Evolutionary conservation across 2,797 vertebrate genomes (phyloP), one percentile per base, ranked within the genome.

Genomic region (Gobio occitaniae): DNA sequence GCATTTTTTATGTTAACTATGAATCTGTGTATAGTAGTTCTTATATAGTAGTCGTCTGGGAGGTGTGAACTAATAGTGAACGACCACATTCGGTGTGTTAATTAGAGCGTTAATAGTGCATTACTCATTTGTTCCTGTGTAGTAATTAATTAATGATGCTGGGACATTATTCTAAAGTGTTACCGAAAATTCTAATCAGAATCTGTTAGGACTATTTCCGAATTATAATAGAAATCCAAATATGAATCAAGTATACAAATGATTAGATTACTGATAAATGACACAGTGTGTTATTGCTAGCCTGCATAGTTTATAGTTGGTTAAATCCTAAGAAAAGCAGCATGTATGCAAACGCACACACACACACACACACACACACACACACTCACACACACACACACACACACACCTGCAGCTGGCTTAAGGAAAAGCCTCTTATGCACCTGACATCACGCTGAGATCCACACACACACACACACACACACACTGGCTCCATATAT

Each of bases 361-460:
- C 41, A 41, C 69, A 41, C 17, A 38, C 38, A 38, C 38, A 38
- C 38, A 1, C 32, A 47, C 69, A 84, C 80, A 41, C 59, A 72
- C 80, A 38, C 25, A 21, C 54, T 29, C 47, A 59, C 81, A 66
- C 63, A 63, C 87, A 90, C 87, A 91, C 93, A 93, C 93, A 90
- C 89, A 86, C 92, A 70, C 84, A 66, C 86, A 69, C 87, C 82
- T 83, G 88, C 88, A 80, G 86, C 66, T 71, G 80, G 91, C 89
- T 84, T 93, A 92, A 92, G 25, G 91, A 87, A 94, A 95, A 94
- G 93, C 93, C 90, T 93, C 92, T 94, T 94, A 66, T 84, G 79
- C 65, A 52, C 86, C 86, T 63, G 87, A 86, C 88, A 86, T 85
- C 86, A 80, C 56, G 44, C 16, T 29, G 0, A 69, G 47, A 70